Evolutionary conservation across 2,888 invertebrate species (phyloP), one percentile per base, ranked within the genome.

Genomic region (Caenorhabditis plicata): DNA sequence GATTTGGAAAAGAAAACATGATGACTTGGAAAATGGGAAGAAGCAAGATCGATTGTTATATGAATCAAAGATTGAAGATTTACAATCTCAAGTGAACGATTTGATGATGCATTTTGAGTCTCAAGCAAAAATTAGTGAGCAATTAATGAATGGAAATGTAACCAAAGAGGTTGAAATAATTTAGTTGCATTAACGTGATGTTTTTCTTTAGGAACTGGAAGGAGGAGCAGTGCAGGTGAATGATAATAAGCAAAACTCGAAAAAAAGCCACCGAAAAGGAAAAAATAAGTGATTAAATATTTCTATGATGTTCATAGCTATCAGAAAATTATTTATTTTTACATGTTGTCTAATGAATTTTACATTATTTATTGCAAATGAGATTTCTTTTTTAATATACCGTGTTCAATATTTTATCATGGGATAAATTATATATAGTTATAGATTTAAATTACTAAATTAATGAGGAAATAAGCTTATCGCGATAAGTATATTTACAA

Each of bases 61-160:
- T 29, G 25, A 41, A 7, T 44, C 83, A 83, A 82, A 93, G 86
- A 86, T 92, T n/a, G 71, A 83, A 0, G 92, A 93, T 19, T 85
- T 96, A 26, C 88, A 89, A 69, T 95, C 96, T 75, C 93, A 98
- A 85, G 86, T 98, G 8, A 86, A 91, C 29, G 98, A 98, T 85
- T 86, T 98, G 42, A 93, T 95, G 92, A 93, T 96, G 84, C 94
- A 89, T 82, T 87, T 98, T 74, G 91, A 94, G 71, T 94, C 93
- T 1, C 90, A 90, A 81, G 84, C 86, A 39, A 85, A 86, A 72
- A 64, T 85, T 17, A 61, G 64, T 15, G 48, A 56, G 23, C 51
- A 66, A 39, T 40, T 66, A 22, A 48, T 44, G 1, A 50, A 47
- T 0, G 55, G 62, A 27, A 47, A 26, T 11, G 47, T 67, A n/a